Evolutionary conservation across 2,113 vertebrate genomes (phyloP).

Genomic region (Phyllostomus hastatus): DNA sequence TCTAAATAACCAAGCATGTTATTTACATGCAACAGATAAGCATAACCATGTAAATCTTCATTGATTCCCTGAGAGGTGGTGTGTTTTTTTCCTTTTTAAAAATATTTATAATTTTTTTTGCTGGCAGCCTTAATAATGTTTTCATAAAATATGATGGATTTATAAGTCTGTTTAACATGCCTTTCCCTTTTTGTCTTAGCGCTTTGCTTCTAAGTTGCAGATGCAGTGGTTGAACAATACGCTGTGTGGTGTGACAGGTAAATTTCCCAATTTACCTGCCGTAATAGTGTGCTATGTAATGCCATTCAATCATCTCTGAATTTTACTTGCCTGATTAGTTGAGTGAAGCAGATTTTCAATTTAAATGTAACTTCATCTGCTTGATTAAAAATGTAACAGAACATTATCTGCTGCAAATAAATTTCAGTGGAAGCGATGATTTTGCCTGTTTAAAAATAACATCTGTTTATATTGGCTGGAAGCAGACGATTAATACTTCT

Average conservation of each 20-base stretch:
- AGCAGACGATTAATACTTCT: slow-evolving; percentile 86
- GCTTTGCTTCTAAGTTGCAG: slow-evolving; percentile 75
- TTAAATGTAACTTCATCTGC: slow-evolving; percentile 89
- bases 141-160: slow-evolving; percentile 79
- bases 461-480: slow-evolving; percentile 86
- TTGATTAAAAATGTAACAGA: slow-evolving; percentile 90
- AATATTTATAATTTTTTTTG: slow-evolving; percentile 58
- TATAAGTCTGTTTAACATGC: slow-evolving; percentile 77
- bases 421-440: slow-evolving; percentile 86
- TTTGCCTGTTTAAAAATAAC: slow-evolving; percentile 86
- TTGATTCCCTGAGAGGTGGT: slow-evolving; percentile 58
- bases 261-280: slow-evolving; percentile 82
- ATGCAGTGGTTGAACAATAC: slow-evolving; percentile 77
- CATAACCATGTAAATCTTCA: slow-evolving; percentile 65
- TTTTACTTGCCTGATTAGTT: slow-evolving; percentile 84
- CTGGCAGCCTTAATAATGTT: slow-evolving; percentile 68
- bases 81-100: slow-evolving; percentile 44
- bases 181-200: slow-evolving; percentile 80
- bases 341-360: slow-evolving; percentile 88
- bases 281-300: slow-evolving; percentile 74
- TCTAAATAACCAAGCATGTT: neutral
- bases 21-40: slow-evolving; percentile 55
- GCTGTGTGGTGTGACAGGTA: slow-evolving; percentile 82
- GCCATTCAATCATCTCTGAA: slow-evolving; percentile 79
- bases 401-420: slow-evolving; percentile 88